A percentile compares a stretch with the other conserved stretches of the same genome.
Conservation (phyloP, 2,888 invertebrate genomes). For the Tortricodes alternella region DNA sequence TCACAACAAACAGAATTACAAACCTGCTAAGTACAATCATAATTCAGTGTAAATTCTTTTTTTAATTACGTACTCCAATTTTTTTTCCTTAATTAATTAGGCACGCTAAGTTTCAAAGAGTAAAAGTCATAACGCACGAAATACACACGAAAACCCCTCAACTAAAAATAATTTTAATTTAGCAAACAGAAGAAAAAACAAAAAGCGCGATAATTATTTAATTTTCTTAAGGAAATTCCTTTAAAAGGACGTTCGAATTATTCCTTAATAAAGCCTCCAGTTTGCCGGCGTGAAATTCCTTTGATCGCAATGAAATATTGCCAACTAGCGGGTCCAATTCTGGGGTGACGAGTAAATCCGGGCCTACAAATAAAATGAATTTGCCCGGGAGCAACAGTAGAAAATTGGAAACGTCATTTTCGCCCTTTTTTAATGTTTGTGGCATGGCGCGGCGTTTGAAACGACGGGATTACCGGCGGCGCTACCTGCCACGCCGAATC, state of each 20-base stretch:
- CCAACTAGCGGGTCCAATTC: slow-evolving; percentile 60
- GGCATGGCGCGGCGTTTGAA: slow-evolving; percentile 54
- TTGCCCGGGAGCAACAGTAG: slow-evolving; percentile 78
- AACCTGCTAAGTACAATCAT: no score
- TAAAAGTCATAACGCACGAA: slow-evolving; percentile 17
- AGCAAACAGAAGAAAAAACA: slow-evolving; percentile 52
- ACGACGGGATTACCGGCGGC: slow-evolving; percentile 64
- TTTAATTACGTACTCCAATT: no score
- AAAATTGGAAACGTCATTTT: slow-evolving; percentile 85
- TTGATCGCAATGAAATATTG: slow-evolving; percentile 78
- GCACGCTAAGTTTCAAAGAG: slow-evolving; percentile 9
- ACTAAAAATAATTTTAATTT: slow-evolving; percentile 59
- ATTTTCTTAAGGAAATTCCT: slow-evolving; percentile 69
- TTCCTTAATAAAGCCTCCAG: slow-evolving; percentile 68
- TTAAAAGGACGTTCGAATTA: slow-evolving; percentile 62
- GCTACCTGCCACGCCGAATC: slow-evolving; percentile 63
- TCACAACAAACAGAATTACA: no score
- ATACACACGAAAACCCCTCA: slow-evolving; percentile 45
- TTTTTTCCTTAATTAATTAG: no score
- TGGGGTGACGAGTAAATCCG: slow-evolving; percentile 71
- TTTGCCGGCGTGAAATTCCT: slow-evolving; percentile 62
- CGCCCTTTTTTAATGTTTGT: slow-evolving; percentile 82
- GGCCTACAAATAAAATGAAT: slow-evolving; percentile 79
- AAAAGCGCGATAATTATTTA: slow-evolving; percentile 66
- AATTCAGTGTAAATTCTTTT: no score